phyloP scores from a whole-genome alignment of 1,140 invertebrate species.

The Solenopsis invicta region DNA sequence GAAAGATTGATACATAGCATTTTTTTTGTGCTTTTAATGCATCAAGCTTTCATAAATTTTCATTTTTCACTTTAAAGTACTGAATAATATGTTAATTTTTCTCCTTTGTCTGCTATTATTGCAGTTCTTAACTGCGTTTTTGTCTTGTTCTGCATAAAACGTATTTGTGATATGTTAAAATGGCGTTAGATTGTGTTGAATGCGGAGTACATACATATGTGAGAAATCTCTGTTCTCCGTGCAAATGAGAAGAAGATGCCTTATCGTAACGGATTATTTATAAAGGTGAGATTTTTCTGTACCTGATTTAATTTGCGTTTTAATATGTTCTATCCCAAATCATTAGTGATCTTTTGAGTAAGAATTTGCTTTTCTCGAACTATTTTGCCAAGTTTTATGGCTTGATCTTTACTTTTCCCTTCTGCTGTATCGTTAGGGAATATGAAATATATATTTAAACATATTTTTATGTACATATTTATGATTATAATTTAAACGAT shows the following conservation, averaged over 20 bases:
- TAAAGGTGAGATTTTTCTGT: conserved; percentile 69
- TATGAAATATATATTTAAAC: conserved; percentile 5
- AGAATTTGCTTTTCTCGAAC: conserved; percentile 68
- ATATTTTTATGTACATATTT: conserved; percentile 9
- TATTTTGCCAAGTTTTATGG: conserved; percentile 70
- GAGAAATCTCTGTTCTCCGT: conserved; percentile 18
- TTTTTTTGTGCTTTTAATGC: conserved; percentile 30
- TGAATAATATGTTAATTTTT: conserved; percentile 33
- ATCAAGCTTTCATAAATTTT: conserved; percentile 27
- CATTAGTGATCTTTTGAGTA: conserved; percentile 62
- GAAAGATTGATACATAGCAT: conserved; percentile 17
- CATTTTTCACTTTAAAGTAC: neutral
- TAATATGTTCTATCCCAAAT: conserved; percentile 56
- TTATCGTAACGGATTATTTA: conserved; percentile 21
- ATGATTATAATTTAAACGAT: conserved; percentile 11
- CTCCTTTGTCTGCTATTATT: neutral
- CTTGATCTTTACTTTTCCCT: conserved; percentile 68
- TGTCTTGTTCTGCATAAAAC: neutral
- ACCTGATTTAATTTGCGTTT: conserved; percentile 57
- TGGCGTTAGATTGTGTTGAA: neutral
- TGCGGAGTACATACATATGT: neutral
- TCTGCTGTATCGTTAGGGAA: conserved; percentile 63
- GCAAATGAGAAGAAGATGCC: conserved; percentile 59
- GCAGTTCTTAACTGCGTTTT: conserved; percentile 11
- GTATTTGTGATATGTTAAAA: neutral